These are phyloP conservation scores for Macaria notata DNA, from an alignment of 2,888 invertebrate species.

Conservation along the genomic window DNA sequence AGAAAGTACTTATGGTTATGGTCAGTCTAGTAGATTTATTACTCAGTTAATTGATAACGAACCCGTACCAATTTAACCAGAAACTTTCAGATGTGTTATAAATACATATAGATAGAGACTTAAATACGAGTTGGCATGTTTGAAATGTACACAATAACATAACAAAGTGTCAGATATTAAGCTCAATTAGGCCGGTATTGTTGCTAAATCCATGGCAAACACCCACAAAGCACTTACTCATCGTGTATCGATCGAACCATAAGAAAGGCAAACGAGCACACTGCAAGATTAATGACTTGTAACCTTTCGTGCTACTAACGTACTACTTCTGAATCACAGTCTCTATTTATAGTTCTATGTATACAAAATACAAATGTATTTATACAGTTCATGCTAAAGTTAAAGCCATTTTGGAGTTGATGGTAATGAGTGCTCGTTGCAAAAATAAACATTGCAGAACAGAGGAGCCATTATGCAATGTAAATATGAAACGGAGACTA, in stretches of 20 bases:
- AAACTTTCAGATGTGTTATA: no score
- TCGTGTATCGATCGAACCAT: conserved; percentile 47
- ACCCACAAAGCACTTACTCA: conserved; percentile 54
- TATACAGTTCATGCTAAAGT: conserved; percentile 9
- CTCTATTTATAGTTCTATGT: conserved; percentile 10
- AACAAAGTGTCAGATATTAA: conserved; percentile 25
- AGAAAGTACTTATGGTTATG: no score
- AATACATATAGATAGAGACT: no score
- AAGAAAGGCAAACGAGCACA: conserved; percentile 48
- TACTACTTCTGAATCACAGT: conserved; percentile 25
- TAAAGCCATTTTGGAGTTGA: conserved; percentile 16
- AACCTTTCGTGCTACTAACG: conserved; percentile 34
- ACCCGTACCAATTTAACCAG: no score
- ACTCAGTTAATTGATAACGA: no score
- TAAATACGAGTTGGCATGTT: background rate
- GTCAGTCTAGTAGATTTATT: no score
- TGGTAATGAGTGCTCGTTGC: conserved; percentile 16
- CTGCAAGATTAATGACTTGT: conserved; percentile 49
- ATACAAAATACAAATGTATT: no score
- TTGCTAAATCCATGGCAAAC: conserved; percentile 52
- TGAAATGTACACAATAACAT: background rate
- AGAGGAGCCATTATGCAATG: conserved; percentile 21
- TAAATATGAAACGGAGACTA: conserved; percentile 16
- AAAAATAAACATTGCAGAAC: conserved; percentile 21
- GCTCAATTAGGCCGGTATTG: conserved; percentile 52